Evolutionary conservation across 2,113 vertebrate species (phyloP), one percentile per base, ranked within the genome.

Genomic region (Clupea harengus): DNA sequence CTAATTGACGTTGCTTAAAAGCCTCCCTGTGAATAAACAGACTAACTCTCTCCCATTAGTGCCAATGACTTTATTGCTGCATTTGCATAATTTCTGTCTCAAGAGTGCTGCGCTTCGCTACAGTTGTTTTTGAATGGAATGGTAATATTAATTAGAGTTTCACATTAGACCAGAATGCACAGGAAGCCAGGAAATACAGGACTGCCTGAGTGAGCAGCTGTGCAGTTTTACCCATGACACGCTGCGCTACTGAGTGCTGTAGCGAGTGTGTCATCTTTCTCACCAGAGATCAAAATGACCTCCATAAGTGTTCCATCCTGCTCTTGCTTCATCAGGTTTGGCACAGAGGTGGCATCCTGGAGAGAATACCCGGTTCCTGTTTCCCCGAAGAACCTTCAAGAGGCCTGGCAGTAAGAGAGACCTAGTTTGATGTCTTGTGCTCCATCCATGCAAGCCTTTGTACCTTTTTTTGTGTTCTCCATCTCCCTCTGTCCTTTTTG

Each of bases 401-500:
- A 89, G 2, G 95, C 92, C 88, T 97, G 96, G 95, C 92, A 91
- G 95, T 95, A 93, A 89, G 88, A 89, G 86, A 75, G 17, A 86
- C 47, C 60, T 83, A 50, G 9, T 20, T n/a, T 52, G 15, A 75
- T 4, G 50, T 54, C 18, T 22, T 39, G 4, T 75, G 67, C 67
- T 75, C 67, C 9, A 15, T 75, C 67, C 25, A 15, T 9, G 25
- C 13, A 60, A n/a, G 60, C 60, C 6, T 67, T 22, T 67, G 60
- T 7, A 25, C 10, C 67, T 39, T 75, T 75, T 32, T 75, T 13
- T 13, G 0, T 75, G n/a, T 39, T 75, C 25, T 75, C 11, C 25
- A 15, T 39, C 9, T 28, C 28, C 9, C 60, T 67, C n/a, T 67
- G 60, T 67, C 28, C 67, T 15, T 39, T 75, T 17, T 75, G 67